Evolutionary conservation across 2,113 vertebrate genomes (phyloP).

Genomic region (Gasterosteus nipponicus): DNA sequence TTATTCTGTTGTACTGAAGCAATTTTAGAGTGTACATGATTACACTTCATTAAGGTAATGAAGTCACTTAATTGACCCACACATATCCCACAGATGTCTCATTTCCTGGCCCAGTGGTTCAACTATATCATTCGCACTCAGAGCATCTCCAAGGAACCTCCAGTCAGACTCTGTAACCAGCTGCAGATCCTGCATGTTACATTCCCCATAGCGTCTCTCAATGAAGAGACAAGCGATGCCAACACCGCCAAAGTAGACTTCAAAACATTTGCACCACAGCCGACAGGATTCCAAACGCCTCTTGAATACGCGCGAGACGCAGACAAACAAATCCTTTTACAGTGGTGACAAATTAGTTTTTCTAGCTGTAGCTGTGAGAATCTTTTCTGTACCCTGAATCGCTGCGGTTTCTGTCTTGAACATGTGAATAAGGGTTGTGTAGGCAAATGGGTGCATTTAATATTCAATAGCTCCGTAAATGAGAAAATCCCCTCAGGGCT

Average conservation of each 20-base stretch:
- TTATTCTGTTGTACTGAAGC: not conserved
- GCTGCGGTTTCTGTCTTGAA: not conserved
- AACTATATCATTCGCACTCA: not conserved
- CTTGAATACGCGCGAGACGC: not conserved
- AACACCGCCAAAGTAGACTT: not conserved
- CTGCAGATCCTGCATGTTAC: not conserved
- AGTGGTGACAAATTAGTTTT: not conserved
- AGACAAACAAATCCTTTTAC: slow-evolving; percentile 14
- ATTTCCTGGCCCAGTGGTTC: not conserved
- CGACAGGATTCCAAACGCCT: not conserved
- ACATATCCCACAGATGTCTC: not conserved
- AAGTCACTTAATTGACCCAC: not conserved
- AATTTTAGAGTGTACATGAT: not conserved
- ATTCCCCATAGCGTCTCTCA: not conserved
- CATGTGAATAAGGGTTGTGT: not conserved
- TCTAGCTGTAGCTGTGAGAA: not conserved
- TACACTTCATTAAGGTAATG: slow-evolving; percentile 8
- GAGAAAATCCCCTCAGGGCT: slow-evolving; percentile 43
- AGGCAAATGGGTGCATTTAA: slow-evolving; percentile 17
- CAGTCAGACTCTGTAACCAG: not conserved
- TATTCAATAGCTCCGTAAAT: slow-evolving; percentile 32
- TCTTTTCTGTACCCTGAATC: not conserved
- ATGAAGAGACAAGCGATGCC: not conserved
- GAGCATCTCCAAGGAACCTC: not conserved
- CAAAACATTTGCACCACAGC: slow-evolving; percentile 1